These are phyloP conservation scores for Elgonia sp. DNA, from an alignment of 2,888 invertebrate species.

Conservation along the genomic window DNA sequence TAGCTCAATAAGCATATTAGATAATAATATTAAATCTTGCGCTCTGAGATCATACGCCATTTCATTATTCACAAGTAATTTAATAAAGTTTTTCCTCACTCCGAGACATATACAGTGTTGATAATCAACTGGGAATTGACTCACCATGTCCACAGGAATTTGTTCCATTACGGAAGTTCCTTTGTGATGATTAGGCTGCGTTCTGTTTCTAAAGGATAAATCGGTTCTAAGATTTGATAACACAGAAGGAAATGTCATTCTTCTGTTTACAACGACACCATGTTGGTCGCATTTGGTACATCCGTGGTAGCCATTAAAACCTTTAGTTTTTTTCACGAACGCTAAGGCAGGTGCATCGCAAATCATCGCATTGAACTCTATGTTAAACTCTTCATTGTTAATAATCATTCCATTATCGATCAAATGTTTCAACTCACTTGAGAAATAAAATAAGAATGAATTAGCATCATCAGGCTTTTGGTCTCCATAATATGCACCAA, in stretches of 20 bases:
- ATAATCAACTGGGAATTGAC: constrained; percentile 16
- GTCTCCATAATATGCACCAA: not conserved
- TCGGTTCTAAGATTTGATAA: constrained; percentile 5
- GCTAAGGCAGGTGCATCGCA: constrained; percentile 34
- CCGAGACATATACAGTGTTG: constrained; percentile 22
- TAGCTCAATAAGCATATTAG: constrained; percentile 2
- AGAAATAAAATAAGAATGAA: not conserved
- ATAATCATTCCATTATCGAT: not conserved
- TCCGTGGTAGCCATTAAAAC: constrained; percentile 1
- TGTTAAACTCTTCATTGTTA: not conserved
- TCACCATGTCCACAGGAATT: constrained; percentile 16
- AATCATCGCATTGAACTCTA: not conserved
- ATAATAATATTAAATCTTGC: not conserved
- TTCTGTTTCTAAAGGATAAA: not conserved
- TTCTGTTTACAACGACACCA: not conserved
- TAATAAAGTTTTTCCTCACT: not conserved
- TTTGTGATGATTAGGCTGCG: constrained; percentile 21
- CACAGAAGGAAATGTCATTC: constrained; percentile 25
- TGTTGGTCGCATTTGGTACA: constrained; percentile 18
- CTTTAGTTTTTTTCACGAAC: constrained; percentile 12
- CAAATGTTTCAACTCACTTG: not conserved
- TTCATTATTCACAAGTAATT: not conserved
- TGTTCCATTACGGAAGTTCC: constrained; percentile 7
- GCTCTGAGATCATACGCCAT: not conserved
- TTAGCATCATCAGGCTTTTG: not conserved